A percentile compares a stretch with the other conserved stretches of the same genome.
Evolutionary conservation across 2,113 vertebrate genomes (phyloP).

Genomic region (Hiodon tergisus): DNA sequence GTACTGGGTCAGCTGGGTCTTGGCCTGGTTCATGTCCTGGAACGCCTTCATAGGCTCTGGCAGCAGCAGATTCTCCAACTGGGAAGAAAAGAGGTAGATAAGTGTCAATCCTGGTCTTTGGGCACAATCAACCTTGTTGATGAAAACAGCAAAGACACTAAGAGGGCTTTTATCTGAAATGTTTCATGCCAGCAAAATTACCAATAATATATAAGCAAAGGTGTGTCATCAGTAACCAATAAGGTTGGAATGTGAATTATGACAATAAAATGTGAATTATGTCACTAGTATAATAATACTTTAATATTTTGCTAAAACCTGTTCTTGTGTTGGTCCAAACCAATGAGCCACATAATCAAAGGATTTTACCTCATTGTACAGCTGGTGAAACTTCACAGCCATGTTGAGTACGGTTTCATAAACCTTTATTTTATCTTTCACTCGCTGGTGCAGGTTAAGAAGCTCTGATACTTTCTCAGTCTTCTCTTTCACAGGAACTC

Average conservation of each 20-base stretch:
- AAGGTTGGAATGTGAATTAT: no score
- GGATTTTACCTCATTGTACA: slow-evolving; percentile 67
- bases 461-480: slow-evolving; percentile 67
- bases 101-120: neutral
- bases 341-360: no score
- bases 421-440: slow-evolving; percentile 64
- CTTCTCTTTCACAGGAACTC: slow-evolving; percentile 58
- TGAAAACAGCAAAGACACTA: no score
- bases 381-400: slow-evolving; percentile 67
- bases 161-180: no score
- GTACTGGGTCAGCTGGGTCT: slow-evolving; percentile 48
- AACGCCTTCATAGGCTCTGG: slow-evolving; percentile 40
- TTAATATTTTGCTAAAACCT: neutral
- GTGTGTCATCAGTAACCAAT: no score
- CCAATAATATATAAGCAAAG: no score
- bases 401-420: slow-evolving; percentile 69
- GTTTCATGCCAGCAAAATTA: no score
- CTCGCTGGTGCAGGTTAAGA: slow-evolving; percentile 60
- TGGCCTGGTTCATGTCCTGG: slow-evolving; percentile 38
- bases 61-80: slow-evolving; percentile 59
- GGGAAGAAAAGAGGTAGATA: slow-evolving; percentile 33
- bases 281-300: no score
- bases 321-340: neutral
- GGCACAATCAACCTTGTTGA: neutral
- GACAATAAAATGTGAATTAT: no score